These are phyloP conservation scores for Synergus gifuensis DNA, from an alignment of 2,888 invertebrate species.

Conservation along the genomic window DNA sequence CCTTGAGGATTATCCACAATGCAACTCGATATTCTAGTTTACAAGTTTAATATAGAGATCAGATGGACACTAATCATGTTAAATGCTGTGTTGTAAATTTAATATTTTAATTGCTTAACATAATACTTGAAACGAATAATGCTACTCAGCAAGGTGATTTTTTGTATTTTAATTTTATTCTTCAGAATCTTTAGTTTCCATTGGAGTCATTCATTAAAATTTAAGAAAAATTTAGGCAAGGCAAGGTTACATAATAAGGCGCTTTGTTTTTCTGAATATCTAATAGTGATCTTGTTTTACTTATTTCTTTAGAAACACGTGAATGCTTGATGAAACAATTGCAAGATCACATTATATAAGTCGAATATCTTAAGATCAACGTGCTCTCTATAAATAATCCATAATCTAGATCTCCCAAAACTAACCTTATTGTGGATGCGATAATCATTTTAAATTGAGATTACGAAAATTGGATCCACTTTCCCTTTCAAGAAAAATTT, in stretches of 20 bases:
- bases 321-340: conserved; percentile 34
- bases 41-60: conserved; percentile 5
- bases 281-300: conserved; percentile 3
- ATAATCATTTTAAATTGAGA: neutral
- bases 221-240: conserved; percentile 15
- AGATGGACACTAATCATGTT: neutral
- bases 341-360: conserved; percentile 26
- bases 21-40: conserved; percentile 17
- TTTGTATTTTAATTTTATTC: too few species aligned
- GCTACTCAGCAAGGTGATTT: neutral
- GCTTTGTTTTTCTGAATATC: conserved; percentile 25
- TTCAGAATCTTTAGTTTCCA: too few species aligned
- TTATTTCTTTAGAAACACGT: neutral
- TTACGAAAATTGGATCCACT: neutral
- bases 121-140: neutral
- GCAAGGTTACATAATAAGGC: conserved; percentile 8
- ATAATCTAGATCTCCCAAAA: conserved; percentile 4
- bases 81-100: neutral
- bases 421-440: neutral
- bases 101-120: too few species aligned
- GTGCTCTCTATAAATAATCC: neutral
- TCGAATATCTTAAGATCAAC: neutral
- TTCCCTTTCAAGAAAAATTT: neutral
- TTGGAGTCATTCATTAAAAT: neutral
- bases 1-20: conserved; percentile 25